Base-by-base conservation (phyloP, 2,888 invertebrate genomes). In the Brenthis hecate region DNA sequence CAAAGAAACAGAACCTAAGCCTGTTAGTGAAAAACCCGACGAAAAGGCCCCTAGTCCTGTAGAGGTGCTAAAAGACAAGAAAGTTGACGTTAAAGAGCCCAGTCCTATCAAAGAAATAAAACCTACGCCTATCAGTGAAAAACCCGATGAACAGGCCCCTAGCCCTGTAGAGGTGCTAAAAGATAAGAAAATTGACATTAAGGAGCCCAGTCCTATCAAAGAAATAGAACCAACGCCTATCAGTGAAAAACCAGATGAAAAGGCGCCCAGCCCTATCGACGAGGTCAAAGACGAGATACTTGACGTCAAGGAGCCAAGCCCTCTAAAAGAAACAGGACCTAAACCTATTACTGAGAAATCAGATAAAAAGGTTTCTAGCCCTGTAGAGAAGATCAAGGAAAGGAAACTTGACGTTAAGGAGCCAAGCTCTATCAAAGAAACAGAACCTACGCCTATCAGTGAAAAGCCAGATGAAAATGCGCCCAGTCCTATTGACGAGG, bases 291-390 rank as follows among this genome's bases (percentile, higher is more conserved):
- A 62, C 11, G 13, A 5, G n/a, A 13, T n/a, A 56, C 1, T 13
- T 2, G 48, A 19, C 1, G 28, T 23, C 47, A 16, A 43, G 50
- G 32, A 14, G 11, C 54, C 50, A 3, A 16, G 56, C 67, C 48
- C 16, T 14, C 16, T 16, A 2, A 2, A 61, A 0, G 51, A 23
- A 23, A 56, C 32, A 5, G 51, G 53, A 16, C 54, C 53, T n/a
- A 53, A 32, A 13, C 23, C 56, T 6, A n/a, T 57, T 8, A 13
- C 16, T 1, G 67, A 56, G 4, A 66, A 69, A 2, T 28, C 14
- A 5, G 62, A 66, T 0, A 66, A 71, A 0, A 74, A 76, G 14
- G 51, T 32, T 2, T 57, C 67, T 2, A 73, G 67, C 48, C 66
- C 72, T n/a, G 67, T 55, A 1, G 56, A 63, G n/a, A 47, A 57